A percentile compares a stretch with the other conserved stretches of the same genome.
These are phyloP conservation scores for Diacarnus erythraeanus DNA, from an alignment of 37 sponge, comb jelly and placozoan species.

Conservation along the genomic window DNA sequence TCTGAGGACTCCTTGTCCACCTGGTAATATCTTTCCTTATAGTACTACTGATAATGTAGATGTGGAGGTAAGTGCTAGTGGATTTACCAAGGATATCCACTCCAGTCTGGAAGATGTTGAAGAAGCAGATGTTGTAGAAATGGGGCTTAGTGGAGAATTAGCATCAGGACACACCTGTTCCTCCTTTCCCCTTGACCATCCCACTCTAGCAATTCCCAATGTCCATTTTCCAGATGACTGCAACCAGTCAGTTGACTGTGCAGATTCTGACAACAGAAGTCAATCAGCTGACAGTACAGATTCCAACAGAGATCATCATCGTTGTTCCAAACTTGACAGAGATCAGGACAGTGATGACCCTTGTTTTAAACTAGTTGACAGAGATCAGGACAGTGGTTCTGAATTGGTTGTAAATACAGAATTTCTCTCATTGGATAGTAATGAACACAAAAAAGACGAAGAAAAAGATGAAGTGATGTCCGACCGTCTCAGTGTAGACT, in stretches of 20 bases:
- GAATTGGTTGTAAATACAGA: background rate
- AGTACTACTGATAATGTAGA: slow-evolving; percentile 65
- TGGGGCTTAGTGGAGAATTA: background rate
- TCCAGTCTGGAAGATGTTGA: slow-evolving; percentile 17
- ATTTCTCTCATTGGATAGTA: background rate
- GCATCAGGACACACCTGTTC: background rate
- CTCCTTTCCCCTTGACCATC: too few species aligned
- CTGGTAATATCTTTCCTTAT: background rate
- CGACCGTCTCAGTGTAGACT: background rate
- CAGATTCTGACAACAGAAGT: too few species aligned
- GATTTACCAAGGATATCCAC: slow-evolving; percentile 75
- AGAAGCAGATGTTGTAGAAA: background rate
- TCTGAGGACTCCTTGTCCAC: background rate
- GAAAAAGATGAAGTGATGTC: slow-evolving; percentile 20
- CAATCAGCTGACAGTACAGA: too few species aligned
- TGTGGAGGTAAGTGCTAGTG: slow-evolving; percentile 86
- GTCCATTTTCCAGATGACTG: too few species aligned
- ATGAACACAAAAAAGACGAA: background rate
- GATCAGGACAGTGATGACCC: too few species aligned
- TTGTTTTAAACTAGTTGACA: too few species aligned
- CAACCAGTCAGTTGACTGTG: too few species aligned
- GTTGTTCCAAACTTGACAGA: too few species aligned
- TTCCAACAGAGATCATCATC: too few species aligned
- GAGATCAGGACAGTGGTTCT: too few species aligned
- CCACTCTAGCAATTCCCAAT: too few species aligned